phyloP scores from a whole-genome alignment of 2,888 invertebrate species.

The Phania funesta region DNA sequence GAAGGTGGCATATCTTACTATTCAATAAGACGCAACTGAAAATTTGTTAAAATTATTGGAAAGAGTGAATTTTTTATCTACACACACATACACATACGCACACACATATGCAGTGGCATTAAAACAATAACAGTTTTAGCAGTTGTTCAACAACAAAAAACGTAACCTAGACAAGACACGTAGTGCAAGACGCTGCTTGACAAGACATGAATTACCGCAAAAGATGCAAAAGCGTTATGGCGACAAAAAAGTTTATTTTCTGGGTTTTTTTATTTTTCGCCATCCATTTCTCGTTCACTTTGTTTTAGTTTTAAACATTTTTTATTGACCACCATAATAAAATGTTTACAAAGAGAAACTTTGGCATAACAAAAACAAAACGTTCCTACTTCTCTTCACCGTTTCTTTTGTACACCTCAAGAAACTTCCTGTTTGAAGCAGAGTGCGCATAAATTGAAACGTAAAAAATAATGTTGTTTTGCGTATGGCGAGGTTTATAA shows the following conservation, averaged over 20 bases:
- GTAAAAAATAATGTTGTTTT: neutral
- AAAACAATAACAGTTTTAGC: conserved; percentile 51
- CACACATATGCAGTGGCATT: conserved; percentile 33
- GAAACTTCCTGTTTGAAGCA: neutral
- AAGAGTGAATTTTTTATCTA: neutral
- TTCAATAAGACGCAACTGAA: neutral
- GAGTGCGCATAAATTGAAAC: neutral
- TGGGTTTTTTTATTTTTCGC: neutral
- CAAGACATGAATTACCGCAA: conserved; percentile 47
- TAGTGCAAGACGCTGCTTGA: neutral
- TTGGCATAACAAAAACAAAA: conserved; percentile 41
- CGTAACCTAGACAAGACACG: conserved; percentile 26
- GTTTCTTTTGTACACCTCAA: neutral
- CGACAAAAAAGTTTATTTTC: conserved; percentile 57
- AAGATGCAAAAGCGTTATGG: conserved; percentile 52
- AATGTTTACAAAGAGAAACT: conserved; percentile 37
- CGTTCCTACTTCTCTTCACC: neutral
- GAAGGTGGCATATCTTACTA: too few relatives aligned
- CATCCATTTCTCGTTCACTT: neutral
- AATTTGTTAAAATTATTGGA: neutral
- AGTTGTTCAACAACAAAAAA: conserved; percentile 10
- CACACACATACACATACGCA: too few relatives aligned
- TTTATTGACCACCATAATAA: conserved; percentile 61
- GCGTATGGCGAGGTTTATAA: too few relatives aligned
- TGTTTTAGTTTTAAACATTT: conserved; percentile 16